Conservation (phyloP, 2,888 invertebrate species). For the Clunio marinus region DNA sequence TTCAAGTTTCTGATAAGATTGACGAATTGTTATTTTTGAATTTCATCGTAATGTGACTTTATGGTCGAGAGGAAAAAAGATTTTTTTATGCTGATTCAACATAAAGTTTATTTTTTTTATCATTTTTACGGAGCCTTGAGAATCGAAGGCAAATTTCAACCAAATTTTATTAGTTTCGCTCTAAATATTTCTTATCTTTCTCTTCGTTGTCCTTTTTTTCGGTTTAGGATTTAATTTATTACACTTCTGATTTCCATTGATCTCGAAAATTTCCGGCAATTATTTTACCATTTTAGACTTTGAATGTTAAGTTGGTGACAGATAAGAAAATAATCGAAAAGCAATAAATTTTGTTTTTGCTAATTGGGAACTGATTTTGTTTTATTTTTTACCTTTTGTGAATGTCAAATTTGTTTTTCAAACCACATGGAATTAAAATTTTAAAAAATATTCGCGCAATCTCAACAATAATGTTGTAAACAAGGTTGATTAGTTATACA, state of each 20-base stretch:
- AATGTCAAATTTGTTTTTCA: too few species aligned
- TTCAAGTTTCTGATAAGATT: conserved; percentile 6
- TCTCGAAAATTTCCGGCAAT: background rate
- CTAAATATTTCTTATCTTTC: conserved; percentile 28
- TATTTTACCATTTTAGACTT: background rate
- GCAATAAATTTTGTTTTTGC: background rate
- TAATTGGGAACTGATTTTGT: too few species aligned
- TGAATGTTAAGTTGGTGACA: too few species aligned
- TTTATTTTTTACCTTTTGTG: too few species aligned
- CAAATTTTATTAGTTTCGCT: conserved; percentile 37
- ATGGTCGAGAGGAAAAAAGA: background rate
- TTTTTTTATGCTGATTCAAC: conserved; percentile 17
- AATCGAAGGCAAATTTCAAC: conserved; percentile 33
- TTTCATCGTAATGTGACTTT: conserved; percentile 11
- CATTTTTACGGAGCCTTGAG: background rate
- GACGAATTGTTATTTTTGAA: background rate
- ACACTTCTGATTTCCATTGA: conserved; percentile 23
- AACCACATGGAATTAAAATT: too few species aligned
- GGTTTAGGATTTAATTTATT: conserved; percentile 5
- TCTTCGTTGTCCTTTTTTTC: background rate
- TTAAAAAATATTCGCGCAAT: too few species aligned
- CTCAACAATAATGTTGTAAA: too few species aligned
- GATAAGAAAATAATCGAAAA: background rate
- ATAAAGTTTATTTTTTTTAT: conserved; percentile 3
- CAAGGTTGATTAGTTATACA: too few species aligned